Evolutionary conservation across 2,888 invertebrate genomes (phyloP), one percentile per base, ranked within the genome.

Genomic region (Pammene aurita): DNA sequence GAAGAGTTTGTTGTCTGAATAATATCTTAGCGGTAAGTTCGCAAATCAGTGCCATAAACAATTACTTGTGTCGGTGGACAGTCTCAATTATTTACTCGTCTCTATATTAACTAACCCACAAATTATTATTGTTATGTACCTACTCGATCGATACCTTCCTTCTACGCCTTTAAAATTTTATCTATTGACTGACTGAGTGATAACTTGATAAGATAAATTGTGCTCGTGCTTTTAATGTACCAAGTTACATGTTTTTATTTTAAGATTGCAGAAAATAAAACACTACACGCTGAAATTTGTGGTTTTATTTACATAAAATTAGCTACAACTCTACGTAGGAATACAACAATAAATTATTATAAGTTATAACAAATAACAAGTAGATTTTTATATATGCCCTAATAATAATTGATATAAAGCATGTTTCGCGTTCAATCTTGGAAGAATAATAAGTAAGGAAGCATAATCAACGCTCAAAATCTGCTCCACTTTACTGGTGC

Each of bases 141-240:
- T 35, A 42, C 80, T 76, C 72, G 76, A 85, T 84, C 78, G 82
- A 85, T 84, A 86, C 84, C 87, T 89, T 88, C 88, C 87, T 86
- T 85, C 82, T 84, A 83, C 81, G 86, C 86, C 86, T 90, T 87
- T 83, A 75, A 83, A 81, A 71, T 84, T 84, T 84, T 83, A 82
- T 88, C 87, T 90, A 88, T 86, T 84, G 92, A 92, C 92, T 92
- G 92, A 92, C 79, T 82, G 84, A 90, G 89, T 90, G 90, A 92
- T n/a, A n/a, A n/a, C n/a, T n/a, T n/a, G n/a, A n/a, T n/a, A n/a
- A n/a, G n/a, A n/a, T 90, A 89, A 85, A 86, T 84, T 85, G 86
- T 88, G 92, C 92, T 93, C 92, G 89, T 90, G 93, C 92, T 93
- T 93, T 88, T 84, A 89, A 86, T 91, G 89, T 93, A 88, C 83